phyloP scores from a whole-genome alignment of 1,140 invertebrate genomes.

The Drosophila cardini region DNA sequence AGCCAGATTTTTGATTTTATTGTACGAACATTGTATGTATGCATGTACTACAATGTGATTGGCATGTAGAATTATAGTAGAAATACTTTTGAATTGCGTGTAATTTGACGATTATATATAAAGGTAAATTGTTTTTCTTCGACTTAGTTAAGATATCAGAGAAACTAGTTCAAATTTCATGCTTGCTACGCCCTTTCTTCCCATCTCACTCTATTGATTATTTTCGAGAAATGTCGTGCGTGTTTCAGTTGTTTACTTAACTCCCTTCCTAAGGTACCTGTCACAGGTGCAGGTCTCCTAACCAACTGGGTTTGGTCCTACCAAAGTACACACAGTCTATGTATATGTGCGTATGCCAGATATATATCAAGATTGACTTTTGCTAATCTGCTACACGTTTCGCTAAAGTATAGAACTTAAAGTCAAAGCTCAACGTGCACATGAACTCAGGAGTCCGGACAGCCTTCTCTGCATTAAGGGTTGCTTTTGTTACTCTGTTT shows the following conservation, averaged over 20 bases:
- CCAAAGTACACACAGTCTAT: slow-evolving; percentile 1
- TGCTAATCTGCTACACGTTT: slow-evolving; percentile 46
- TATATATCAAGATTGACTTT: slow-evolving; percentile 66
- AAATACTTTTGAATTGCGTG: slow-evolving; percentile 33
- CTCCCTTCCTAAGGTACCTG: slow-evolving; percentile 5
- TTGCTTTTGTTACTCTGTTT: slow-evolving; percentile 57
- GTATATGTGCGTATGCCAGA: slow-evolving; percentile 4
- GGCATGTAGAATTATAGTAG: slow-evolving; percentile 15
- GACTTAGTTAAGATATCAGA: slow-evolving; percentile 25
- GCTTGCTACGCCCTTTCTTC: background rate
- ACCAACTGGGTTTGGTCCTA: slow-evolving; percentile 16
- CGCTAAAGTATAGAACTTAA: slow-evolving; percentile 32
- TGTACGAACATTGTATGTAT: slow-evolving; percentile 23
- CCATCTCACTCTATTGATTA: slow-evolving; percentile 55
- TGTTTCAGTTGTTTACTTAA: slow-evolving; percentile 46
- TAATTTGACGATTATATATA: slow-evolving; percentile 45
- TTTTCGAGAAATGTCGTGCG: slow-evolving; percentile 60
- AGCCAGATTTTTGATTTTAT: slow-evolving; percentile 63
- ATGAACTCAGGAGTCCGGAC: slow-evolving; percentile 66
- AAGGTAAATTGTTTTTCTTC: slow-evolving; percentile 9
- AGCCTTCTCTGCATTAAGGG: slow-evolving; percentile 51
- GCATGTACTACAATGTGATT: slow-evolving; percentile 32
- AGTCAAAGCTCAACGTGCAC: slow-evolving; percentile 61
- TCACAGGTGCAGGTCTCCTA: slow-evolving; percentile 35
- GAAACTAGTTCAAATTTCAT: slow-evolving; percentile 67